phyloP scores from a whole-genome alignment of 64 coral and sea anemone genomes.

The Dendronephthya gigantea region DNA sequence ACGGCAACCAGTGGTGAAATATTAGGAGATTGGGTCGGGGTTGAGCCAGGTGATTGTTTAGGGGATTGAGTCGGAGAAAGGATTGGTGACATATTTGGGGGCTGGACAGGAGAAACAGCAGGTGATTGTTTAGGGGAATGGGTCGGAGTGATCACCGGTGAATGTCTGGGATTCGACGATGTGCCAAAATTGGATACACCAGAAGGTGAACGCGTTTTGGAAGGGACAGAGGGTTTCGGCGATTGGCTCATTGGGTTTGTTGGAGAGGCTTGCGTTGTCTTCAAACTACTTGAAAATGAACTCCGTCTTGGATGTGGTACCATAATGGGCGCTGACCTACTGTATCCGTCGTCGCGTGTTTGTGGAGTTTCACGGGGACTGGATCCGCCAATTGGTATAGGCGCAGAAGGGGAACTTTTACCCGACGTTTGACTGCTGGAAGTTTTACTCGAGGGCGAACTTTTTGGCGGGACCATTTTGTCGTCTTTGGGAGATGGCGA shows the following conservation, averaged over 20 bases:
- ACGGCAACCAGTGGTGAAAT: neutral
- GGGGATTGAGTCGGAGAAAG: neutral
- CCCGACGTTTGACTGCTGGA: neutral
- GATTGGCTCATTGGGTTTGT: neutral
- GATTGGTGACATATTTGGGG: neutral
- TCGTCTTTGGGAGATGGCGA: neutral
- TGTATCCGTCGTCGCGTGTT: neutral
- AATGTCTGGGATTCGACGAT: neutral
- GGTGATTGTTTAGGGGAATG: neutral
- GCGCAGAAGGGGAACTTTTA: neutral
- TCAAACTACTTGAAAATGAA: neutral
- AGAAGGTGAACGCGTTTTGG: neutral
- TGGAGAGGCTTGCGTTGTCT: neutral
- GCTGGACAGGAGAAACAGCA: neutral
- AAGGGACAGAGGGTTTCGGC: neutral
- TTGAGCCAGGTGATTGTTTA: neutral
- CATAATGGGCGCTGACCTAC: constrained; percentile 4
- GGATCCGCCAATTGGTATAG: neutral
- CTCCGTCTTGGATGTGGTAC: neutral
- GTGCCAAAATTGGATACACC: neutral
- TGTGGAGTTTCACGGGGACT: neutral
- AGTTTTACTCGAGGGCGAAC: neutral
- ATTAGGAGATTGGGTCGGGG: neutral
- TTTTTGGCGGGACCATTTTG: neutral
- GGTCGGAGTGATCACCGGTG: no score